Evolutionary conservation across 2,113 vertebrate species (phyloP), one percentile per base, ranked within the genome.

Genomic region (Electrona antarctica): DNA sequence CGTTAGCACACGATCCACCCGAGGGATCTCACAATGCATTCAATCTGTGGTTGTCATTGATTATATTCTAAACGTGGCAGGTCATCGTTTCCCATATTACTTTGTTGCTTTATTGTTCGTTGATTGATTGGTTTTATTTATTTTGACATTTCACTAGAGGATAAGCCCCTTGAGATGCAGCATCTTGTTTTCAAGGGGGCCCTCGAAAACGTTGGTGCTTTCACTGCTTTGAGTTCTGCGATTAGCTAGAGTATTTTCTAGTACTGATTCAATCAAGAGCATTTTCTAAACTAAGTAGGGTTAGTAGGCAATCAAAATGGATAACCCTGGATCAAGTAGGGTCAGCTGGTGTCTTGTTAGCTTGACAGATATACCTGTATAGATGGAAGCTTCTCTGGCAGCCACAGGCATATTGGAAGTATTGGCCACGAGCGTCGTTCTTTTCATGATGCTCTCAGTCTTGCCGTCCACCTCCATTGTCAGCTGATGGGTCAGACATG

Each of bases 401-500:
- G 97, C 97, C 14, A 99, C 97, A 2, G 97, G 97, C 97, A 99
- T 99, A 91, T 99, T 99, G 85, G 97, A 99, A 69, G 97, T 99
- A 87, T 99, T 99, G 68, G 97, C 97, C 28, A 99, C 97, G 66
- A 99, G 92, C 0, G 96, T 94, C n/a, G 97, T 99, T 89, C 97
- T 96, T 92, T 99, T 99, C 97, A 99, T 99, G 84, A 99, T 99
- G 77, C 97, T 98, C 86, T 99, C 97, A 0, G 92, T 91, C 78
- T 98, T 99, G 33, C 97, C 97, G 61, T 95, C 97, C 60, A 98
- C 97, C 89, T 99, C 97, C 97, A 99, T 97, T 1, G 97, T 98
- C 69, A 99, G 90, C 97, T 99, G 88, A 52, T 67, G 84, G 33
- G 64, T 74, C 73, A 88, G 79, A 48, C 8, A 74, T 21, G 73